These are phyloP conservation scores for Bradypodion pumilum DNA, from an alignment of 2,797 vertebrate genomes.

Conservation along the genomic window DNA sequence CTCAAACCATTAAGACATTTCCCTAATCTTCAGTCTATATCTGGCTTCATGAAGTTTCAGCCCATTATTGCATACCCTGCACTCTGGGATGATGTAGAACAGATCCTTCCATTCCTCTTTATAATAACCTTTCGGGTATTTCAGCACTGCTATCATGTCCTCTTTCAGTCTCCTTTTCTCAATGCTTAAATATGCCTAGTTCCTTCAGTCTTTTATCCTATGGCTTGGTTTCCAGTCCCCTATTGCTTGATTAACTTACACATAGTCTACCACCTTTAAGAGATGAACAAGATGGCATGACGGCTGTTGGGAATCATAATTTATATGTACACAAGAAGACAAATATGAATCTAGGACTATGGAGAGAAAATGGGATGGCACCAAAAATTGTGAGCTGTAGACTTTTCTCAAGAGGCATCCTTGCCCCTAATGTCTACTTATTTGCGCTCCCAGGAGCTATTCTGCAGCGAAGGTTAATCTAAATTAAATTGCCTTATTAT, in stretches of 20 bases:
- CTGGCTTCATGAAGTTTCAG: no score
- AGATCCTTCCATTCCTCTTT: no score
- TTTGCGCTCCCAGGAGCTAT: constrained; percentile 54
- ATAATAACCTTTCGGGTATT: no score
- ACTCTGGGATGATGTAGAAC: no score
- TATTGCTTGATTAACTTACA: constrained; percentile 7
- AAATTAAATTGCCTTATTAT: constrained; percentile 65
- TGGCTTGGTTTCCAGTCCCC: no score
- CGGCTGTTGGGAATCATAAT: constrained; percentile 32
- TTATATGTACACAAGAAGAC: constrained; percentile 25
- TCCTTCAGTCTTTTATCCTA: no score
- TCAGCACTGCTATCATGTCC: no score
- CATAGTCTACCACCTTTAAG: constrained; percentile 10
- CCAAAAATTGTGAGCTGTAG: constrained; percentile 35
- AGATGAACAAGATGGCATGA: constrained; percentile 10
- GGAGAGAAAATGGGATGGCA: background rate
- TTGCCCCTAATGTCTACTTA: constrained; percentile 43
- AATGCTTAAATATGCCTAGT: no score
- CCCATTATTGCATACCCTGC: no score
- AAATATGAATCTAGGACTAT: constrained; percentile 28
- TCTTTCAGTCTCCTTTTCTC: no score
- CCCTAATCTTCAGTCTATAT: no score
- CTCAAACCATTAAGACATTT: no score
- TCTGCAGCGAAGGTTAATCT: constrained; percentile 55
- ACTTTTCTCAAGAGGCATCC: constrained; percentile 53